Evolutionary conservation across 2,797 vertebrate species (phyloP), one percentile per base, ranked within the genome.

Genomic region (Hypotaenidia philippensis): DNA sequence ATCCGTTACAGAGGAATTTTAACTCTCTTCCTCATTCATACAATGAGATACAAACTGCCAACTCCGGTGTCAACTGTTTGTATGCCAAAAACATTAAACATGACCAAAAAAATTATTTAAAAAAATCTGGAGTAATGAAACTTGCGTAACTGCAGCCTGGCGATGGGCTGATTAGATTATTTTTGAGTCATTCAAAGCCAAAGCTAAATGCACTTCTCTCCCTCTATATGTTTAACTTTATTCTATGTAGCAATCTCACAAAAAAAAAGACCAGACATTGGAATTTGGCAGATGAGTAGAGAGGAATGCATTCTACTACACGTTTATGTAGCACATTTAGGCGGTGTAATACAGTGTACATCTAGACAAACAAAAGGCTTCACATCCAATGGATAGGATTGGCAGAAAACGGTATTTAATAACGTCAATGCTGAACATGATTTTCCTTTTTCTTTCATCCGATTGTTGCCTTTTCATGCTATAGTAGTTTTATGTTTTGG

Each of bases 341-440:
- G 7, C 0, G 0, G 17, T 38, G 38, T 45, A 74, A 6, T 41
- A 2, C 25, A 40, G 45, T 69, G 34, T 18, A 22, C 29, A 18
- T 66, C 40, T 44, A 79, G 31, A 70, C n/a, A 57, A 82, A 72
- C 34, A 92, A 69, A 84, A 70, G 40, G 18, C 36, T 69, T 76
- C 32, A 31, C 2, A 1, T 50, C 64, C 68, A 77, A 29, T 0
- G 0, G 23, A 8, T 2, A 38, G 53, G 13, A 52, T 75, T 55
- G 78, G 56, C 41, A 69, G 47, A 85, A n/a, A 82, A 16, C 5
- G 3, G 6, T 23, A 3, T 65, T 77, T 45, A 53, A 47, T 32
- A 77, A 64, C 6, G 3, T 61, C 52, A 47, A 0, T 72, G 52
- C 18, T 66, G 34, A 72, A 32, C 1, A 0, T 16, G 44, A 45